Evolutionary conservation across 2,113 vertebrate species (phyloP), one percentile per base, ranked within the genome.

Genomic region (Gila orcuttii): DNA sequence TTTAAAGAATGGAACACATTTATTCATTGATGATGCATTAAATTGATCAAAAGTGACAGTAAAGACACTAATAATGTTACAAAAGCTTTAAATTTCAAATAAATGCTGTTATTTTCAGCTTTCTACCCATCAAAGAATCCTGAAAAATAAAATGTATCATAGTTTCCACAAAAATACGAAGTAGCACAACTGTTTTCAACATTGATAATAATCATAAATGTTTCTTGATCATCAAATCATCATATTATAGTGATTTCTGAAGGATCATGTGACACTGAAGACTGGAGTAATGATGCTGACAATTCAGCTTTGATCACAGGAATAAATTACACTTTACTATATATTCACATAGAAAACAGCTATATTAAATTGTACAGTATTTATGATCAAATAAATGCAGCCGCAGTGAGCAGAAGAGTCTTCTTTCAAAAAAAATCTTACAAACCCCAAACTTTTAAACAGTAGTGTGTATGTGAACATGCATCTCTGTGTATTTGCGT

Each of bases 381-480:
- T 33, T 33, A 8, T 68, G 64, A 33, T 66, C 6, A 66, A 33
- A 2, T 33, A 68, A 68, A 68, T 68, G 15, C 15, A 33, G 28
- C 15, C 1, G 33, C 33, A 0, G 2, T 33, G 64, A 68, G 64
- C 64, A 33, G 64, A 55, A 55, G 47, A 15, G 47, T 4, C 12
- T 50, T 12, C 2, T 8, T 19, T 9, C 25, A 2, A 28, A 33
- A 33, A 19, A 68, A 68, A 68, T 33, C 62, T 6, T 31, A 50
- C 47, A 12, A 50, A 31, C 2, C 62, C 15, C 28, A 33, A 68
- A 19, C 31, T 9, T 33, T 19, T 36, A 33, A 11, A 23, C 4
- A 4, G 19, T 39, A 39, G 60, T 68, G 31, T 15, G 73, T 62
- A 10, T 84, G 47, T 59, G 79, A 25, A 55, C 79, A 21, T 85